These are phyloP conservation scores for Acrobeloides nanus DNA, from an alignment of 2,888 invertebrate genomes.

Conservation along the genomic window DNA sequence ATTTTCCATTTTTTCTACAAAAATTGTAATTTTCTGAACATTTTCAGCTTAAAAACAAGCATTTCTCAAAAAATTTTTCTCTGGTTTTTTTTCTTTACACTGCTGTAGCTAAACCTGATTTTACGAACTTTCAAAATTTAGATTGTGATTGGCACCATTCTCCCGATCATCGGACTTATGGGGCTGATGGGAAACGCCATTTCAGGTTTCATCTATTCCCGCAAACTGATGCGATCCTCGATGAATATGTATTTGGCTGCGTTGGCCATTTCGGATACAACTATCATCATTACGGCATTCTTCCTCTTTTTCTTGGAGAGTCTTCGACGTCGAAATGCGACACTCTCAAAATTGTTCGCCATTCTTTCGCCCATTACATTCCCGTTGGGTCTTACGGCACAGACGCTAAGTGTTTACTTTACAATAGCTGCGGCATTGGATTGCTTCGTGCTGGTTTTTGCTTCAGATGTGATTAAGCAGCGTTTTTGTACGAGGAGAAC, in stretches of 20 bases:
- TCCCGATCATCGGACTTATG: slow-evolving; percentile 45
- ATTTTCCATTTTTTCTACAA: slow-evolving; percentile 10
- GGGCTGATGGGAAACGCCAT: slow-evolving; percentile 46
- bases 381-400: slow-evolving; percentile 34
- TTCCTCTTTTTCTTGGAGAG: slow-evolving; percentile 48
- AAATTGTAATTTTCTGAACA: too few species aligned
- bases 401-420: slow-evolving; percentile 35
- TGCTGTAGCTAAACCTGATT: too few species aligned
- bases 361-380: slow-evolving; percentile 43
- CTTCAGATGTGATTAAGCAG: slow-evolving; percentile 26
- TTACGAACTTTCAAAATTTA: too few species aligned
- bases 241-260: slow-evolving; percentile 47
- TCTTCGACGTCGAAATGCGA: slow-evolving; percentile 38
- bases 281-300: slow-evolving; percentile 43
- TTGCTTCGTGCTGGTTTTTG: slow-evolving; percentile 38
- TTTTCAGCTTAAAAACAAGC: too few species aligned
- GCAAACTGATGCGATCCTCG: slow-evolving; percentile 44
- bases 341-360: slow-evolving; percentile 40
- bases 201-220: slow-evolving; percentile 45
- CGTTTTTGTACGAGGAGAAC: slow-evolving; percentile 36
- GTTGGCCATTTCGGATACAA: slow-evolving; percentile 37
- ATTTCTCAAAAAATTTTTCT: too few species aligned
- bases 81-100: too few species aligned
- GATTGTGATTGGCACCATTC: slow-evolving; percentile 43
- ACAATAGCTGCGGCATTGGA: slow-evolving; percentile 47